Conservation (phyloP, 2,113 vertebrate species). For the Alethe castanea region DNA sequence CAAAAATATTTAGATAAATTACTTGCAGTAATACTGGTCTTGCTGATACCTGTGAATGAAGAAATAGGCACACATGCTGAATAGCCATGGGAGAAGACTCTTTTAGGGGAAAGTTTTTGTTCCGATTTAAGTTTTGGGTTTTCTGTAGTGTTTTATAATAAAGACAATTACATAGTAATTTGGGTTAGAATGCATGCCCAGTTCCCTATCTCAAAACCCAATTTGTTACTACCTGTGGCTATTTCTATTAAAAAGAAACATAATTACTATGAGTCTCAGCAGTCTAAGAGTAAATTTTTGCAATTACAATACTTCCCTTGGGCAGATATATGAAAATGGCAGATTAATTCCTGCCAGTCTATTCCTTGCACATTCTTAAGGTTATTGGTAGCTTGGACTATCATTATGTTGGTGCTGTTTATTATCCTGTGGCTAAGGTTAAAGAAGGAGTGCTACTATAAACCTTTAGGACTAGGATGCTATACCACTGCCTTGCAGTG, state of each 20-base stretch:
- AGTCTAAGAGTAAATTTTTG: conserved; percentile 78
- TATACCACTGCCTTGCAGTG: background rate
- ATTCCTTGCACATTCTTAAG: conserved; percentile 41
- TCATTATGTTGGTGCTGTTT: conserved; percentile 39
- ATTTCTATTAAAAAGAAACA: conserved; percentile 79
- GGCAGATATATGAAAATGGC: conserved; percentile 77
- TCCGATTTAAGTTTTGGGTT: conserved; percentile 53
- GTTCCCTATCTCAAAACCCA: conserved; percentile 72
- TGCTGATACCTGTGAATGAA: conserved; percentile 21
- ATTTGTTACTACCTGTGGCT: conserved; percentile 83
- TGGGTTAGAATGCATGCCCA: conserved; percentile 74
- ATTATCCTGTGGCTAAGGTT: conserved; percentile 52
- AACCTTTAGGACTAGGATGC: conserved; percentile 13
- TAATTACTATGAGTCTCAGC: conserved; percentile 81
- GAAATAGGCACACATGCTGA: background rate
- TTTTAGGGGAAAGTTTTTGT: conserved; percentile 16
- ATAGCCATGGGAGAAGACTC: background rate
- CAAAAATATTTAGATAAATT: background rate
- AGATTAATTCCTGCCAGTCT: conserved; percentile 74
- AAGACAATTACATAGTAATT: conserved; percentile 74
- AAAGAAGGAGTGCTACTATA: conserved; percentile 27
- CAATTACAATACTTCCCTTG: conserved; percentile 79
- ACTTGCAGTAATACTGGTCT: background rate
- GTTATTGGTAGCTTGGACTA: conserved; percentile 25
- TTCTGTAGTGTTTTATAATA: conserved; percentile 57